Conservation (phyloP, 2,888 invertebrate genomes). For the Bombylius discolor region DNA sequence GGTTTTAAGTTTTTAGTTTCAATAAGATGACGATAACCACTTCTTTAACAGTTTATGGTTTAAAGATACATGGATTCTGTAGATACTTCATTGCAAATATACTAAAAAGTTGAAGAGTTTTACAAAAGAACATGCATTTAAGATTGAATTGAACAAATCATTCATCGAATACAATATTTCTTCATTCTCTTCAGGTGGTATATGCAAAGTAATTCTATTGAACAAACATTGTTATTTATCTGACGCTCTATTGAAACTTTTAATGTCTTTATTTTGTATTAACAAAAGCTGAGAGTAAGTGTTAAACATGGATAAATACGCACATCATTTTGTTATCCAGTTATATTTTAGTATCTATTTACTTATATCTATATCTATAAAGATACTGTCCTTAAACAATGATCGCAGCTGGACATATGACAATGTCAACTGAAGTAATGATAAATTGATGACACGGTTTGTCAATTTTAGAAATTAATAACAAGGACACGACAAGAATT, state of each 20-base stretch:
- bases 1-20: too few species aligned
- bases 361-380: not conserved
- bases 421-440: slow-evolving; percentile 1
- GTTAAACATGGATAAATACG: not conserved
- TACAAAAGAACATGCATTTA: not conserved
- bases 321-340: slow-evolving; percentile 1
- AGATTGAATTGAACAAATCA: not conserved
- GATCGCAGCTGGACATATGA: slow-evolving; percentile 5
- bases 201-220: not conserved
- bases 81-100: too few species aligned
- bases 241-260: not conserved
- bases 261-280: slow-evolving; percentile 5
- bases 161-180: not conserved
- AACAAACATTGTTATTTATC: not conserved
- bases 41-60: too few species aligned
- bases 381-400: not conserved
- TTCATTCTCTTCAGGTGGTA: not conserved
- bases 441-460: slow-evolving; percentile 2
- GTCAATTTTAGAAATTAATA: not conserved
- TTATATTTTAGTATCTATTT: not conserved
- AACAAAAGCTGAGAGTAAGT: not conserved
- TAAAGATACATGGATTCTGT: too few species aligned
- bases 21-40: too few species aligned
- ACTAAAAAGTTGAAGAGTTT: not conserved
- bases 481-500: not conserved